Conservation (phyloP, 2,888 invertebrate genomes). For the Macropis europaea region DNA sequence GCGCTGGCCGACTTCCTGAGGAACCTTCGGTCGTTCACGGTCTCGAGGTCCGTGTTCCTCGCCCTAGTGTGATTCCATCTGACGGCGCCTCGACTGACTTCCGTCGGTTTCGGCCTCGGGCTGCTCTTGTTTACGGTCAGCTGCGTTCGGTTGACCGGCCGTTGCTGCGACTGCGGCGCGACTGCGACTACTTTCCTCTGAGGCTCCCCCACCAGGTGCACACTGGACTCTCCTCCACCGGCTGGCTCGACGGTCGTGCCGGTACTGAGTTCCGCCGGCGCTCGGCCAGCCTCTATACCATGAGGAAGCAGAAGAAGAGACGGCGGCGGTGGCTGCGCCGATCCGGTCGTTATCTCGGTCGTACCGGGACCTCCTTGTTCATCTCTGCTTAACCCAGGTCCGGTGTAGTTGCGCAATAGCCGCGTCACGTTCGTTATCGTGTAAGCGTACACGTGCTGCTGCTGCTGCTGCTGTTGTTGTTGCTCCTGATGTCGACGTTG, state of each 20-base stretch:
- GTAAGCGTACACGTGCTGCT: slow-evolving; percentile 76
- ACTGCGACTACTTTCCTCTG: slow-evolving; percentile 60
- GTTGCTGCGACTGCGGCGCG: slow-evolving; percentile 52
- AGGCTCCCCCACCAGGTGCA: slow-evolving; percentile 68
- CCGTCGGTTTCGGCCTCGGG: slow-evolving; percentile 54
- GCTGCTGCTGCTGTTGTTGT: slow-evolving; percentile 52
- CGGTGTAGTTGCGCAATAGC: slow-evolving; percentile 77
- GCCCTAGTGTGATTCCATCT: slow-evolving; percentile 66
- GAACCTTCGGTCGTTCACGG: slow-evolving; percentile 55
- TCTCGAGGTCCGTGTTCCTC: slow-evolving; percentile 50
- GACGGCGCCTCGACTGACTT: slow-evolving; percentile 58
- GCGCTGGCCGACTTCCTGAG: slow-evolving; percentile 69
- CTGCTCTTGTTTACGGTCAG: slow-evolving; percentile 53
- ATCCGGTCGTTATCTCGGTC: slow-evolving; percentile 70
- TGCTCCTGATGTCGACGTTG: slow-evolving; percentile 26
- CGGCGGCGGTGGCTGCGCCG: slow-evolving; percentile 54
- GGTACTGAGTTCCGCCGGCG: slow-evolving; percentile 76
- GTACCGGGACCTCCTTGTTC: slow-evolving; percentile 59
- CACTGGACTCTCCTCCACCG: slow-evolving; percentile 44
- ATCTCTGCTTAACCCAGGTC: slow-evolving; percentile 73
- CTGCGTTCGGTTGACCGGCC: slow-evolving; percentile 42
- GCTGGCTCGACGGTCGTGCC: slow-evolving; percentile 75
- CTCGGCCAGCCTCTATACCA: slow-evolving; percentile 72
- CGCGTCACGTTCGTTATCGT: slow-evolving; percentile 78
- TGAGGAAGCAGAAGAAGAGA: slow-evolving; percentile 70